These are phyloP conservation scores for Monomorium pharaonis DNA, from an alignment of 1,140 invertebrate genomes.

Conservation along the genomic window DNA sequence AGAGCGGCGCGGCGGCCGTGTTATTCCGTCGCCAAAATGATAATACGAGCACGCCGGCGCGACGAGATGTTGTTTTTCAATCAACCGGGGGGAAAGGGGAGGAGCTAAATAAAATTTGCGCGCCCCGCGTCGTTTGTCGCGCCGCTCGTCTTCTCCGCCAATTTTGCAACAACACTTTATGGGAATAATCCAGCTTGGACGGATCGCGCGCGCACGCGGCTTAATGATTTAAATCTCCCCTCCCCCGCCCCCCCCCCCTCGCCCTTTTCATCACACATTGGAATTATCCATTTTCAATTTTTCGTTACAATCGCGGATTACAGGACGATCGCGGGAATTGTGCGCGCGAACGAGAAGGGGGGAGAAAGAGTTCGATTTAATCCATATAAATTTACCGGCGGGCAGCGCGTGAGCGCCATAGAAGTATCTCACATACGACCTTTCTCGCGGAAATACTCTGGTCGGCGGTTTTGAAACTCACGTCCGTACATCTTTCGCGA, in stretches of 20 bases:
- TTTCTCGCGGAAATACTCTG: not conserved
- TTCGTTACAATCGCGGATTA: slow-evolving; percentile 13
- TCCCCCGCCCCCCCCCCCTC: no score
- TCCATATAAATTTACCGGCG: not conserved
- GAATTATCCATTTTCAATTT: not conserved
- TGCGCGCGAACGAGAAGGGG: not conserved
- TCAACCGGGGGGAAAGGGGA: no score
- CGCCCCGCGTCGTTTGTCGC: not conserved
- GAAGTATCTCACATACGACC: not conserved
- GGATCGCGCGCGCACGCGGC: not conserved
- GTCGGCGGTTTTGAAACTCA: slow-evolving; percentile 5
- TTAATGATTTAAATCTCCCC: not conserved
- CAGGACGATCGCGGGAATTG: not conserved
- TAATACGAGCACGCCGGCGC: not conserved
- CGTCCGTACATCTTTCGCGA: not conserved
- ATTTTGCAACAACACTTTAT: not conserved
- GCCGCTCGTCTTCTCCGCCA: not conserved
- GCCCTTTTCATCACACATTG: not conserved
- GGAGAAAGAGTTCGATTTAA: not conserved
- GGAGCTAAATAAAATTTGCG: not conserved
- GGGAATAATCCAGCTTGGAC: not conserved
- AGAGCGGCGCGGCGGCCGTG: not conserved
- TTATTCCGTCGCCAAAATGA: not conserved
- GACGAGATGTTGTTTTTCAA: slow-evolving; percentile 26
- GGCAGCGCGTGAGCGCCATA: not conserved